Conservation (phyloP, 1,140 invertebrate genomes). For the Mamestra configurata region DNA sequence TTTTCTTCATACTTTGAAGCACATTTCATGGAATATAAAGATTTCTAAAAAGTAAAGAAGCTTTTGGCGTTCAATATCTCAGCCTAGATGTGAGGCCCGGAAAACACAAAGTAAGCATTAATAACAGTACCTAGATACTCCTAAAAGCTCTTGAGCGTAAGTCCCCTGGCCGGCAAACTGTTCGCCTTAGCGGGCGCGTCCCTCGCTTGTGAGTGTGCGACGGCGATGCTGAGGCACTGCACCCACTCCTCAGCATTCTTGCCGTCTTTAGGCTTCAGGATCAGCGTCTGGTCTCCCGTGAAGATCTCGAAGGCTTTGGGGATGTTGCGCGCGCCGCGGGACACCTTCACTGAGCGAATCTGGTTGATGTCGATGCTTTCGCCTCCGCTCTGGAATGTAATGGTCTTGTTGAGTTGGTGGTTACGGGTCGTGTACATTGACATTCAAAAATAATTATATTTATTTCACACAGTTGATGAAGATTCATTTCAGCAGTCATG, state of each 20-base stretch:
- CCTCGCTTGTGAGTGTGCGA: slow-evolving; percentile 93
- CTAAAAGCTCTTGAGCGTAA: slow-evolving; percentile 85
- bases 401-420: background rate
- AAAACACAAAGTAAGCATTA: no score
- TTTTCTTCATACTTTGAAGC: no score
- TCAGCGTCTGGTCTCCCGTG: slow-evolving; percentile 96
- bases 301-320: slow-evolving; percentile 99
- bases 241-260: slow-evolving; percentile 98
- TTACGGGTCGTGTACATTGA: background rate
- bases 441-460: no score
- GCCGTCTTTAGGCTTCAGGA: slow-evolving; percentile 97
- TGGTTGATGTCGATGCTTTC: slow-evolving; percentile 96
- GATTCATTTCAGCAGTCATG: no score
- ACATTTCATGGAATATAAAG: no score
- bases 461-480: no score
- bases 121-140: background rate
- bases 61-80: no score
- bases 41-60: no score
- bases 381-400: slow-evolving; percentile 89
- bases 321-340: slow-evolving; percentile 94
- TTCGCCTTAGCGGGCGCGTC: slow-evolving; percentile 91
- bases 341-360: slow-evolving; percentile 97
- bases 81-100: no score
- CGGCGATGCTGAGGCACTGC: slow-evolving; percentile 95
- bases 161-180: slow-evolving; percentile 90